phyloP scores from a whole-genome alignment of 2,888 invertebrate species.

The Mongoloraphidia duomilia region DNA sequence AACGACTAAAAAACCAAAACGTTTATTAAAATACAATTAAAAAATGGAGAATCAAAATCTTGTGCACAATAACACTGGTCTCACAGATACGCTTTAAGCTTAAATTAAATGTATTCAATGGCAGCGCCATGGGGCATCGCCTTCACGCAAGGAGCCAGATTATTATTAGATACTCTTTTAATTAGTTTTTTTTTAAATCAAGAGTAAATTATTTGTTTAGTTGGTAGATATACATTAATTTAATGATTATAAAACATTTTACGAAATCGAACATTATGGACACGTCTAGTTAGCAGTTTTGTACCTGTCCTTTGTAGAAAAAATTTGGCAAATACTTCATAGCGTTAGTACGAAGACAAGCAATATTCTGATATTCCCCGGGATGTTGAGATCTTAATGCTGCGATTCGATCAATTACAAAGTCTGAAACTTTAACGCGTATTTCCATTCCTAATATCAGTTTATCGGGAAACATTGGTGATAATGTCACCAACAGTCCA shows the following conservation, averaged over 20 bases:
- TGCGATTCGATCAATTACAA: conserved; percentile 87
- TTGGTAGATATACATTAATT: no score
- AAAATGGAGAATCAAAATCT: no score
- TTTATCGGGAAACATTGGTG: conserved; percentile 78
- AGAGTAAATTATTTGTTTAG: no score
- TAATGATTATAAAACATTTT: no score
- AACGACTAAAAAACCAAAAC: conserved; percentile 11
- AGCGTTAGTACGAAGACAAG: conserved; percentile 90
- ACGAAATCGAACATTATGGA: no score
- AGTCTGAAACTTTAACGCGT: conserved; percentile 94
- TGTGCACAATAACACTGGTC: no score
- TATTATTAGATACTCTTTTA: no score
- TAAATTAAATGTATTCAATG: no score
- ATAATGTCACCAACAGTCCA: conserved; percentile 80
- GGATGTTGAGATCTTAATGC: conserved; percentile 66
- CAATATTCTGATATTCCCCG: conserved; percentile 78
- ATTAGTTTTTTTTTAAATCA: no score
- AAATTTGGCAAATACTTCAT: conserved; percentile 99
- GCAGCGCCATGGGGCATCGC: no score
- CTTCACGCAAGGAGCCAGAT: no score
- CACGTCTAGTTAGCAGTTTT: conserved; percentile 3
- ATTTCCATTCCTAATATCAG: conserved; percentile 94
- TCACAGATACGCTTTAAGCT: no score
- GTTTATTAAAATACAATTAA: neutral
- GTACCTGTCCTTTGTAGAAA: conserved; percentile 83